Evolutionary conservation across 2,888 invertebrate species (phyloP).

Genomic region (Drosophila longiperda): DNA sequence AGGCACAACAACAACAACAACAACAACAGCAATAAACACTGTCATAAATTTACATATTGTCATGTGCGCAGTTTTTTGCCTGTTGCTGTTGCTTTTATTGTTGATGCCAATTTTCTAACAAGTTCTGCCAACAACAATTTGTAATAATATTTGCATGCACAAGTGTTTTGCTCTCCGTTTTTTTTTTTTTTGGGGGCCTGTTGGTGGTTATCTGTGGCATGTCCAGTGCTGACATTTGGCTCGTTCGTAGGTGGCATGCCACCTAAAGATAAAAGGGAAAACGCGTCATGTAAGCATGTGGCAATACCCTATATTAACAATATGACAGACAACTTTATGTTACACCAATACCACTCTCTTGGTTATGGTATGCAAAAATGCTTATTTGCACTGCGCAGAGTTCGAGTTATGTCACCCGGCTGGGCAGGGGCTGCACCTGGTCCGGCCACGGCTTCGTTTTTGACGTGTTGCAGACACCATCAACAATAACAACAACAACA

Average conservation of each 20-base stretch:
- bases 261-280: conserved; percentile 23
- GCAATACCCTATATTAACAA: conserved; percentile 22
- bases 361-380: conserved; percentile 39
- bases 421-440: conserved; percentile 55
- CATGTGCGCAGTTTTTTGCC: conserved; percentile 58
- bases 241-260: conserved; percentile 50
- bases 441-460: conserved; percentile 35
- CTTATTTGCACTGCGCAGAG: conserved; percentile 32
- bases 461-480: conserved; percentile 60
- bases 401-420: conserved; percentile 64
- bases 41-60: conserved; percentile 77
- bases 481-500: conserved; percentile 38
- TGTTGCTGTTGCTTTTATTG: conserved; percentile 31
- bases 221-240: conserved; percentile 33
- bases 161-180: conserved; percentile 58
- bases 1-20: conserved; percentile 26
- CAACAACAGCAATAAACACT: conserved; percentile 46
- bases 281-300: neutral
- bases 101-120: conserved; percentile 71
- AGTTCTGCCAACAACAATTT: conserved; percentile 66
- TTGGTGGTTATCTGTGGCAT: conserved; percentile 43
- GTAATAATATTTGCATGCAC: conserved; percentile 76
- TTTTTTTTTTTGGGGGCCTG: neutral
- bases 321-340: neutral
- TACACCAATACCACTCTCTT: conserved; percentile 5